Evolutionary conservation across 2,888 invertebrate species (phyloP).

Genomic region (Cyclophora albipunctata): DNA sequence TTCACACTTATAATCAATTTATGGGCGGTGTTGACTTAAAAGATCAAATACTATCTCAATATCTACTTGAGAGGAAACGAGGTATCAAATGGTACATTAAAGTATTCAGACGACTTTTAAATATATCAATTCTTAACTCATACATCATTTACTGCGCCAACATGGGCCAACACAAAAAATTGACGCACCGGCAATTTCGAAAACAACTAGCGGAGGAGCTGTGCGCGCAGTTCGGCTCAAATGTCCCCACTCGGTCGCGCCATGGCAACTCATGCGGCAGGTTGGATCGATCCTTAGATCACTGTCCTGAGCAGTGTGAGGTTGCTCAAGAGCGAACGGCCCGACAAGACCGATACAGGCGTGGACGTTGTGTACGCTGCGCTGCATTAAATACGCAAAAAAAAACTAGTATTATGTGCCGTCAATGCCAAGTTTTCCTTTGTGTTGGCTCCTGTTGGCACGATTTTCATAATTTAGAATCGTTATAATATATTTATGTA

Average conservation of each 20-base stretch:
- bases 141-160: not conserved
- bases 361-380: not conserved
- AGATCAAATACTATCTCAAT: not conserved
- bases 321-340: not conserved
- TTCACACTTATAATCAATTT: not conserved
- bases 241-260: not conserved
- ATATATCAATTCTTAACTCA: not conserved
- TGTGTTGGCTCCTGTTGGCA: not conserved
- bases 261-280: not conserved
- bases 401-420: not conserved
- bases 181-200: not conserved
- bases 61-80: not conserved
- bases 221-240: not conserved
- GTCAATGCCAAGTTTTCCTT: not conserved
- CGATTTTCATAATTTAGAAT: not conserved
- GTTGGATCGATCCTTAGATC: not conserved
- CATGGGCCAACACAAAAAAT: not conserved
- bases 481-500: no score
- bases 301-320: not conserved
- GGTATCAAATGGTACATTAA: not conserved
- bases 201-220: not conserved
- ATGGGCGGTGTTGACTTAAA: not conserved
- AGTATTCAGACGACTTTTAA: not conserved
- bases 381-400: not conserved
- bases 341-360: not conserved